Evolutionary conservation across 64 coral and sea anemone genomes (phyloP).

Genomic region (Porites lutea): DNA sequence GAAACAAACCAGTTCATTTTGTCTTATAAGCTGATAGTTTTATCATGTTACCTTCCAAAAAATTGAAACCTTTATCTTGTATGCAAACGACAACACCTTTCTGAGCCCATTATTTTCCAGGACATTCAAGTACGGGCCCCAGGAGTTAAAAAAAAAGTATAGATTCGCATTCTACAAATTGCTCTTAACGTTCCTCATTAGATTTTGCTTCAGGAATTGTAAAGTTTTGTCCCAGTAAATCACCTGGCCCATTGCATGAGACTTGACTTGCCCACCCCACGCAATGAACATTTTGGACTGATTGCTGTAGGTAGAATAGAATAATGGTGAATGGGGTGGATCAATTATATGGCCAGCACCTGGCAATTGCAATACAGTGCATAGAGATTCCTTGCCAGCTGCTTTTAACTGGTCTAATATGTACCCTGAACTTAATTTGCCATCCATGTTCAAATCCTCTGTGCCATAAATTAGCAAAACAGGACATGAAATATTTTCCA

Average conservation of each 20-base stretch:
- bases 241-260: conserved; percentile 20
- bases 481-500: conserved; percentile 64
- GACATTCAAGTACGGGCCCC: no score
- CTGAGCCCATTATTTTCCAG: no score
- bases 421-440: not conserved
- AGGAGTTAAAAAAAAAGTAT: no score
- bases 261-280: conserved; percentile 51
- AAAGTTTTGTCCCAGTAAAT: conserved; percentile 48
- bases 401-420: conserved; percentile 15
- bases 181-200: not conserved
- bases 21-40: no score
- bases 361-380: conserved; percentile 26
- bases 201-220: conserved; percentile 29
- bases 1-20: no score
- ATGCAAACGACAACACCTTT: no score
- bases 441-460: conserved; percentile 39
- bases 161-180: no score
- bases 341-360: conserved; percentile 65
- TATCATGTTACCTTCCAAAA: no score
- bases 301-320: conserved; percentile 22
- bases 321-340: conserved; percentile 50
- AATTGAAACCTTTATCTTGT: no score
- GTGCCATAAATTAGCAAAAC: conserved; percentile 38
- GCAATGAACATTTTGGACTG: not conserved
- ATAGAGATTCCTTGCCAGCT: conserved; percentile 1